Conservation (phyloP, 30 jellyfish, hydroid and myxozoan species). For the Hydractinia echinata region DNA sequence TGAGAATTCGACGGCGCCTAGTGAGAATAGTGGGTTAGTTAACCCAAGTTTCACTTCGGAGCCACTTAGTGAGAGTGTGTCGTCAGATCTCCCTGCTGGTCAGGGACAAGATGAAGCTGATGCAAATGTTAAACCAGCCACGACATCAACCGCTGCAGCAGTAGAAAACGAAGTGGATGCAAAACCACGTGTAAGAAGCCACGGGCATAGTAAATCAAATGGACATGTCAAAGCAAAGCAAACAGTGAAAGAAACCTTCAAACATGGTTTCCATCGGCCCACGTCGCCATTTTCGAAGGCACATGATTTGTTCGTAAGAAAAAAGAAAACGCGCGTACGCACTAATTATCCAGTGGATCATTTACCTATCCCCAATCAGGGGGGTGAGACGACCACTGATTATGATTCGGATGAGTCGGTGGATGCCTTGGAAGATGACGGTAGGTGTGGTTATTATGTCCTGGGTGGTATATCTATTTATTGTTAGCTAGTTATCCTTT, state of each 20-base stretch:
- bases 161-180: conserved; percentile 5
- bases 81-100: too few species aligned
- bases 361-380: conserved; percentile 17
- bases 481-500: too few species aligned
- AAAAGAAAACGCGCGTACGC: conserved; percentile 27
- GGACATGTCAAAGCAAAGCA: not conserved
- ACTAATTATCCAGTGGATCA: conserved; percentile 15
- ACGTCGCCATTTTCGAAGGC: conserved; percentile 21
- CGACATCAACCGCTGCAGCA: not conserved
- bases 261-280: conserved; percentile 2
- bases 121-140: too few species aligned
- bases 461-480: too few species aligned
- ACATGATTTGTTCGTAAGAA: conserved; percentile 15
- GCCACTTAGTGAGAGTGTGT: too few species aligned
- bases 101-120: too few species aligned
- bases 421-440: conserved; percentile 8
- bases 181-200: not conserved
- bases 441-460: too few species aligned
- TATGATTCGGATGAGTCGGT: conserved; percentile 27
- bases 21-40: too few species aligned
- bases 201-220: not conserved
- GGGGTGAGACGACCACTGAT: conserved; percentile 36
- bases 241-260: not conserved
- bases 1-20: too few species aligned
- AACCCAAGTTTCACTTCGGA: too few species aligned